Evolutionary conservation across 2,888 invertebrate species (phyloP).

Genomic region (Perithous albicinctus): DNA sequence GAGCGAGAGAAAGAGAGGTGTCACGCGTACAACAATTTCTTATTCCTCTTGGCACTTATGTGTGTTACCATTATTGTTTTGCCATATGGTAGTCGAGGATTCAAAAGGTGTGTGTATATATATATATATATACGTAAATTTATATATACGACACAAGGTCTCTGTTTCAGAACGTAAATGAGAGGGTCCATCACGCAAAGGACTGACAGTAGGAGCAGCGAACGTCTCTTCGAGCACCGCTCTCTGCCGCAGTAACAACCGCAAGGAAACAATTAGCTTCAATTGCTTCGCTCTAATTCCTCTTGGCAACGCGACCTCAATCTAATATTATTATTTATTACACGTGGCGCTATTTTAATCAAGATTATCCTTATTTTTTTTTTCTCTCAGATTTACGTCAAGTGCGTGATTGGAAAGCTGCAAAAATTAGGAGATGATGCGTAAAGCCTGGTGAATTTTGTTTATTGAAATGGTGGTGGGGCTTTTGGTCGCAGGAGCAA

Average conservation of each 20-base stretch:
- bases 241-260: constrained; percentile 54
- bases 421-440: not conserved
- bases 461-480: not conserved
- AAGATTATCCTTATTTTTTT: not conserved
- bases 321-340: constrained; percentile 67
- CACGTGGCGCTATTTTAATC: constrained; percentile 40
- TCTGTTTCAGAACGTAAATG: constrained; percentile 37
- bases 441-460: not conserved
- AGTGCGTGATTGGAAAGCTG: no score
- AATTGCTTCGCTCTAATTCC: constrained; percentile 68
- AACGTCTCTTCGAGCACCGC: constrained; percentile 18
- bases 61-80: constrained; percentile 14
- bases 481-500: not conserved
- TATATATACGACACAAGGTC: no score
- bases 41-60: not conserved
- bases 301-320: constrained; percentile 62
- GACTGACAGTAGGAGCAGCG: not conserved
- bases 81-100: constrained; percentile 5
- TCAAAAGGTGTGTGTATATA: constrained; percentile 4
- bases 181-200: constrained; percentile 31
- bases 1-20: no score
- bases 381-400: no score
- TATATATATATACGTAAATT: no score
- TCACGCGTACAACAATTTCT: constrained; percentile 19
- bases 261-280: constrained; percentile 68